Percentiles rank a stretch among this genome's conserved stretches.
Conservation (phyloP, 1,140 invertebrate species). For the Apis dorsata region DNA sequence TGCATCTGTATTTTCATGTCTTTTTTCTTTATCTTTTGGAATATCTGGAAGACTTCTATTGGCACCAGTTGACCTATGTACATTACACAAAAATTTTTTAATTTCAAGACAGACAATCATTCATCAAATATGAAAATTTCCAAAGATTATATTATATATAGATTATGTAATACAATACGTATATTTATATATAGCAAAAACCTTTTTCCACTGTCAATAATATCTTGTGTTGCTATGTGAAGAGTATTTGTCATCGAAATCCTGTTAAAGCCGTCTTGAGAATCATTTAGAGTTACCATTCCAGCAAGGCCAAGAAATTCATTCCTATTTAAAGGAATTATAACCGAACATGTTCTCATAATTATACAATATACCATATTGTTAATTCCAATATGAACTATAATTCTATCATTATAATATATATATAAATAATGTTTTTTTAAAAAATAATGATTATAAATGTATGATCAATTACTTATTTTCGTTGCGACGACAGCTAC, state of each 20-base stretch:
- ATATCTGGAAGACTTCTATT: slow-evolving; percentile 85
- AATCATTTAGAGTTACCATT: slow-evolving; percentile 78
- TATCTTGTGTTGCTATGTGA: slow-evolving; percentile 71
- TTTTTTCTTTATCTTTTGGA: slow-evolving; percentile 79
- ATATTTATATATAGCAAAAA: slow-evolving; percentile 49
- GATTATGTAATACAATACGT: background rate
- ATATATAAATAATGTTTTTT: background rate
- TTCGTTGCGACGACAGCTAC: slow-evolving; percentile 76
- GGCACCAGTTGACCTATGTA: slow-evolving; percentile 78
- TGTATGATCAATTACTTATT: slow-evolving; percentile 69
- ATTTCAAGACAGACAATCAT: background rate
- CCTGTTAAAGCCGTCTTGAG: slow-evolving; percentile 75
- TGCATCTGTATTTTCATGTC: slow-evolving; percentile 71
- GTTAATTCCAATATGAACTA: background rate
- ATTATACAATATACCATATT: background rate
- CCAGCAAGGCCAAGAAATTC: slow-evolving; percentile 78
- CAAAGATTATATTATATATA: background rate
- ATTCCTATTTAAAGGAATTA: slow-evolving; percentile 72
- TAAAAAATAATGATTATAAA: background rate
- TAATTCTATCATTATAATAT: background rate
- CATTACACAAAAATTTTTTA: slow-evolving; percentile 42
- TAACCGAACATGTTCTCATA: slow-evolving; percentile 21
- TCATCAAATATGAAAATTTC: background rate
- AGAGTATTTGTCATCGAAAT: slow-evolving; percentile 69
- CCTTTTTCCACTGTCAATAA: slow-evolving; percentile 77